A percentile compares a stretch with the other conserved stretches of the same genome.
These are phyloP conservation scores for Cirrhinus mrigala DNA, from an alignment of 2,797 vertebrate species.

Conservation along the genomic window DNA sequence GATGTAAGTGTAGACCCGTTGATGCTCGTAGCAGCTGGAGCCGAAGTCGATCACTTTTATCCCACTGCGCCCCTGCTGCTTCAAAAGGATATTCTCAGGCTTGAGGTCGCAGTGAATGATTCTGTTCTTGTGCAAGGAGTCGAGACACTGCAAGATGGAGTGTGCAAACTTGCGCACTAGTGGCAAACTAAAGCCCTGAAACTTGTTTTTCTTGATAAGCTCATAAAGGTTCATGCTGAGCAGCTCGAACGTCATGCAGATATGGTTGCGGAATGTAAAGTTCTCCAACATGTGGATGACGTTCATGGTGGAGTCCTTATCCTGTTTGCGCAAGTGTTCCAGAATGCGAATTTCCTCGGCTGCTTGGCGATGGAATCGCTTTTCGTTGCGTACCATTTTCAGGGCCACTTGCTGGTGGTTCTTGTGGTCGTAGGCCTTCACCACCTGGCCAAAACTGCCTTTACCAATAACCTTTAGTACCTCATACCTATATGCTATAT, in stretches of 20 bases:
- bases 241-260: constrained; percentile 99
- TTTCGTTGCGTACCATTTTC: constrained; percentile 99
- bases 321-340: constrained; percentile 96
- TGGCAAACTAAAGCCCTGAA: constrained; percentile 98
- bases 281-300: constrained; percentile 99
- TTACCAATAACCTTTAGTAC: constrained; percentile 98
- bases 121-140: constrained; percentile 95
- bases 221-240: constrained; percentile 99
- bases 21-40: constrained; percentile 98
- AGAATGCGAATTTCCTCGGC: constrained; percentile 98
- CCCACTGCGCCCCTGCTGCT: constrained; percentile 97
- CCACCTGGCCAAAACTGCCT: constrained; percentile 96
- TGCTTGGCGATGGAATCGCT: constrained; percentile 97
- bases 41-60: constrained; percentile 99
- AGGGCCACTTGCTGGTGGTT: constrained; percentile 92
- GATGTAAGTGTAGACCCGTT: constrained; percentile 98
- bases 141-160: constrained; percentile 98
- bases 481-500: constrained; percentile 94
- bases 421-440: constrained; percentile 98
- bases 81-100: constrained; percentile 97
- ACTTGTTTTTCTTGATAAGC: constrained; percentile 99
- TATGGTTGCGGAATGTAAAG: constrained; percentile 98
- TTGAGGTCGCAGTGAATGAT: constrained; percentile 99
- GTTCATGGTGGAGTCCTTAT: constrained; percentile 97
- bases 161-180: constrained; percentile 98